These are phyloP conservation scores for Cepaea nemoralis DNA, from an alignment of 1,140 invertebrate species.

Conservation along the genomic window DNA sequence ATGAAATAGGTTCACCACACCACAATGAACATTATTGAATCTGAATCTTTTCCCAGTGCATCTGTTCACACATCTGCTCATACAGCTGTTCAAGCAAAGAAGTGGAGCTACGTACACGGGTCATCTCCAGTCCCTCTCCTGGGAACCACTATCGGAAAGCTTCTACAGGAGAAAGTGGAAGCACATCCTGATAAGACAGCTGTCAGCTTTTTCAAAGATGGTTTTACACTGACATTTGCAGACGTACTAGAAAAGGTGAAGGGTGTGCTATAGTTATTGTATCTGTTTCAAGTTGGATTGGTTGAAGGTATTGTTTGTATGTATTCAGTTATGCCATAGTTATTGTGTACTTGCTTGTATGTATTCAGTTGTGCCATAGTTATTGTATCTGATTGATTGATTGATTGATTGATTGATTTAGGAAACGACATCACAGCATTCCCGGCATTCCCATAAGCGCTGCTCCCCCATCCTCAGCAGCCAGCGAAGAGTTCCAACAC, in stretches of 20 bases:
- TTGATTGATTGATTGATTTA: no score
- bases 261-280: not conserved
- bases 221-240: slow-evolving; percentile 11
- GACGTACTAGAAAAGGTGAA: slow-evolving; percentile 17
- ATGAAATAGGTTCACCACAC: no score
- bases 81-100: not conserved
- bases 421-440: no score
- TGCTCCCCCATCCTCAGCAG: no score
- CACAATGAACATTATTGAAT: not conserved
- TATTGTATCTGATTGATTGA: no score
- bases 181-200: slow-evolving; percentile 16
- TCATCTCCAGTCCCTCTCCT: slow-evolving; percentile 18
- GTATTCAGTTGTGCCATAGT: no score
- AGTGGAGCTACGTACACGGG: slow-evolving; percentile 33
- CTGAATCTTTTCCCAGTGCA: not conserved
- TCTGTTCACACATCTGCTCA: slow-evolving; percentile 21
- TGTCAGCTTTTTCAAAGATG: slow-evolving; percentile 16
- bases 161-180: slow-evolving; percentile 4
- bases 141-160: slow-evolving; percentile 12
- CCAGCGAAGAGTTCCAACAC: no score
- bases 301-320: not conserved
- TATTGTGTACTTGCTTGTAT: no score
- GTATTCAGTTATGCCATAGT: not conserved
- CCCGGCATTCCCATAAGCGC: no score
- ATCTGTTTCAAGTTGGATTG: no score